Evolutionary conservation across 2,888 invertebrate genomes (phyloP).

Genomic region (Rugalucina vietnamica): DNA sequence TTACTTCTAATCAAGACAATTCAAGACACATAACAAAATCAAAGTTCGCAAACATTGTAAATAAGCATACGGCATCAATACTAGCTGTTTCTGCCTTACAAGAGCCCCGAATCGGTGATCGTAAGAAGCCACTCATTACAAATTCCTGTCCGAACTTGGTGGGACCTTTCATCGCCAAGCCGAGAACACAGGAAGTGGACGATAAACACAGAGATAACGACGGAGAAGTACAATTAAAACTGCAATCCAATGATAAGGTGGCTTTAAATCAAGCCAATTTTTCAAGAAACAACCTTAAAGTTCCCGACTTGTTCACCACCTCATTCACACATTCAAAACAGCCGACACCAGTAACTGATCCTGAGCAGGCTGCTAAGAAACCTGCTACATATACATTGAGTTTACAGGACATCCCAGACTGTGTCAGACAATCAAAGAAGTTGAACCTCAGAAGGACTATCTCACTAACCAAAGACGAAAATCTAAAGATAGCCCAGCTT

Average conservation of each 20-base stretch:
- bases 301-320: constrained; percentile 68
- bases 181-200: not conserved
- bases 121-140: constrained; percentile 34
- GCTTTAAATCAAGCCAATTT: not conserved
- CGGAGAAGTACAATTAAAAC: constrained; percentile 32
- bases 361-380: not conserved
- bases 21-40: constrained; percentile 34
- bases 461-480: constrained; percentile 36
- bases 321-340: constrained; percentile 65
- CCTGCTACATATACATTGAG: constrained; percentile 21
- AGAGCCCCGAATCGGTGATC: constrained; percentile 27
- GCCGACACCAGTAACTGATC: not conserved
- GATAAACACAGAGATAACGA: constrained; percentile 34
- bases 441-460: constrained; percentile 34
- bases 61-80: constrained; percentile 61
- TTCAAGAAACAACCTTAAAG: constrained; percentile 47
- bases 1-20: not conserved
- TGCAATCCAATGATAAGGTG: constrained; percentile 13
- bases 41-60: constrained; percentile 60
- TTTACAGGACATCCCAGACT: constrained; percentile 40
- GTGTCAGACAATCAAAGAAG: constrained; percentile 19
- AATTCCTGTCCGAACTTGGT: constrained; percentile 58
- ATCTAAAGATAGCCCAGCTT: constrained; percentile 32
- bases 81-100: constrained; percentile 56
- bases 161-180: not conserved